phyloP scores from a whole-genome alignment of 1,140 invertebrate species.

The Drosophila equinoxialis region DNA sequence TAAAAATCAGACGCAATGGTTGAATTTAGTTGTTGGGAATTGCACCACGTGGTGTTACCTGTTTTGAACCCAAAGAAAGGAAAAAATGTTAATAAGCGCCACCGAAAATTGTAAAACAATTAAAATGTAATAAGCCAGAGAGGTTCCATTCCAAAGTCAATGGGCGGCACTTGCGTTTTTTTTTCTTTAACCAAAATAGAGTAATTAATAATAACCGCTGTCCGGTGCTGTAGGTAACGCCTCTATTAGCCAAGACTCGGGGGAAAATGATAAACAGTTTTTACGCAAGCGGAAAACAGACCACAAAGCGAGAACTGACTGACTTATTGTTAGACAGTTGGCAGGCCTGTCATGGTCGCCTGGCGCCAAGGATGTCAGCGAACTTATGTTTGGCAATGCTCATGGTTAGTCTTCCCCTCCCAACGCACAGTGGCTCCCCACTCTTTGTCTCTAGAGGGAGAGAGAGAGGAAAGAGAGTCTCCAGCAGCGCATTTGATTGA shows the following conservation, averaged over 20 bases:
- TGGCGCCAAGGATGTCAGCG: constrained; percentile 62
- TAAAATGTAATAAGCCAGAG: constrained; percentile 75
- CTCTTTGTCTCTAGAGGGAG: not conserved
- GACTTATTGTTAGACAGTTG: constrained; percentile 15
- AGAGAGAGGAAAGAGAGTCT: constrained; percentile 13
- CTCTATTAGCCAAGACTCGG: constrained; percentile 65
- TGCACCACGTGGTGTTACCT: constrained; percentile 67
- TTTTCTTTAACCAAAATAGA: constrained; percentile 51
- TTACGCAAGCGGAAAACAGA: constrained; percentile 31
- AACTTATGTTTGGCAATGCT: constrained; percentile 34
- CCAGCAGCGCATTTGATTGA: constrained; percentile 71
- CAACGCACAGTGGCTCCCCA: too few species aligned
- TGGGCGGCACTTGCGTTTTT: constrained; percentile 52
- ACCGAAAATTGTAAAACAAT: constrained; percentile 79
- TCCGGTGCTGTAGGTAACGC: constrained; percentile 53
- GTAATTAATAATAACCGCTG: constrained; percentile 70
- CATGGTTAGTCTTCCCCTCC: constrained; percentile 4
- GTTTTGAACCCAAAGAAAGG: not conserved
- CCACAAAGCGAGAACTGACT: constrained; percentile 16
- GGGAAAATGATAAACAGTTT: constrained; percentile 73
- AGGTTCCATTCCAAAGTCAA: constrained; percentile 32
- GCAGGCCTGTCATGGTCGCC: constrained; percentile 28
- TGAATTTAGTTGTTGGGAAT: constrained; percentile 55
- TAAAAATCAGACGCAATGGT: constrained; percentile 70
- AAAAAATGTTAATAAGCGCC: constrained; percentile 72